Base-by-base conservation (phyloP, 2,113 vertebrate genomes). In the Hylia prasina region DNA sequence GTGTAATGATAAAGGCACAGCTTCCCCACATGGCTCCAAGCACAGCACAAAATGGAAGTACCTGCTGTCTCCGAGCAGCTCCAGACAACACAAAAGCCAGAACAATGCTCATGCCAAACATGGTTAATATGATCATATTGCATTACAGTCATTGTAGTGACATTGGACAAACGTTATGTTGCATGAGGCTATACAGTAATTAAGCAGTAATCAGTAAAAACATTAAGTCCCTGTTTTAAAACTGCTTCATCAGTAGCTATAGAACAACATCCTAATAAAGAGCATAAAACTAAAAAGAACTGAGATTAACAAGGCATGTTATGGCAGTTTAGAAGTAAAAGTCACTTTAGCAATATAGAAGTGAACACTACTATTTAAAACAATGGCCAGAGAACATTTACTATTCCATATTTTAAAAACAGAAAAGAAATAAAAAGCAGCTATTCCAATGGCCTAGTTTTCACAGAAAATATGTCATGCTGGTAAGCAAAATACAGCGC, bases 161-260 rank as follows among this genome's bases (percentile, higher is more conserved):
- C 89, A 90, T 0, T 56, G 60, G 44, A 40, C 80, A 96, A 94
- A 88, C 57, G 51, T 69, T 88, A 68, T 48, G 77, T 53, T 93
- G 47, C 82, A 66, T 56, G 35, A 96, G 47, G 64, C 68, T 75
- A 83, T 68, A 35, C 31, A 75, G n/a, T 83, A 92, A 88, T 78
- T 82, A 65, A 45, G 57, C 54, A 82, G 80, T 92, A 94, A 96
- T 90, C 86, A 96, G 76, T 68, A 76, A 90, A 94, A 95, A 83
- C 79, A 96, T 76, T 71, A 90, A 72, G 72, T 65, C 53, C 28
- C 37, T 82, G 27, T 75, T 95, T 93, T 91, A 94, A 86, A 76
- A 75, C 73, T 83, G 72, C 68, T 93, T 86, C 76, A 81, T 64
- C 88, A 45, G 64, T 45, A 71, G 66, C 57, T 58, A 80, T 90